These are phyloP conservation scores for Tenthredo distinguenda DNA, from an alignment of 2,888 invertebrate species.

Conservation along the genomic window DNA sequence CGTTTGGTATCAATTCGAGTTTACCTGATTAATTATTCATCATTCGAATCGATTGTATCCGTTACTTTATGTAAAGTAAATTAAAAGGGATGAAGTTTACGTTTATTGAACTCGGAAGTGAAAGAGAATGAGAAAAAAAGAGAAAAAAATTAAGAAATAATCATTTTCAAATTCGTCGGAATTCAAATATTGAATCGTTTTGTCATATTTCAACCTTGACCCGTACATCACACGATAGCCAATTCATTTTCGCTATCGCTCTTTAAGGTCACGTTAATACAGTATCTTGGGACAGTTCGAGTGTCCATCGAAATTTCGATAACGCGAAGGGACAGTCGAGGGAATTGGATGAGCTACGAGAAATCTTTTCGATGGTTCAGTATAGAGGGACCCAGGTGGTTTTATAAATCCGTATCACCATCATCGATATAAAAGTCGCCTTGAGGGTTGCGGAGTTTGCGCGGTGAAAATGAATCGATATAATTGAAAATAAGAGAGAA, in stretches of 20 bases:
- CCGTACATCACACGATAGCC: background rate
- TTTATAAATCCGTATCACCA: background rate
- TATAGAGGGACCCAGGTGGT: conserved; percentile 8
- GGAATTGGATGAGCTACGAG: conserved; percentile 25
- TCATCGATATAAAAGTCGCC: background rate
- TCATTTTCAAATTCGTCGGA: background rate
- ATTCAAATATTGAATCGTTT: background rate
- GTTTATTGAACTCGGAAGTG: background rate
- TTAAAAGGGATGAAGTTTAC: background rate
- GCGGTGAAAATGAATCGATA: background rate
- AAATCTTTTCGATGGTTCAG: background rate
- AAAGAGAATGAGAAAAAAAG: background rate
- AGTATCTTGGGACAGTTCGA: conserved; percentile 18
- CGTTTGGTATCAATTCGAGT: background rate
- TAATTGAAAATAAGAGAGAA: background rate
- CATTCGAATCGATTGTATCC: background rate
- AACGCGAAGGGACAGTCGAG: conserved; percentile 31
- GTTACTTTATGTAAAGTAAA: background rate
- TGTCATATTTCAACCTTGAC: background rate
- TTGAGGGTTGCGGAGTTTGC: background rate
- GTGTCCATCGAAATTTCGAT: conserved; percentile 36
- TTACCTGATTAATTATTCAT: background rate
- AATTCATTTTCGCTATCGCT: conserved; percentile 22
- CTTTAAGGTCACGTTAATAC: background rate
- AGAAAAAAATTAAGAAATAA: background rate